Base-by-base conservation (phyloP, 2,797 vertebrate genomes). In the Taenioides sp. region DNA sequence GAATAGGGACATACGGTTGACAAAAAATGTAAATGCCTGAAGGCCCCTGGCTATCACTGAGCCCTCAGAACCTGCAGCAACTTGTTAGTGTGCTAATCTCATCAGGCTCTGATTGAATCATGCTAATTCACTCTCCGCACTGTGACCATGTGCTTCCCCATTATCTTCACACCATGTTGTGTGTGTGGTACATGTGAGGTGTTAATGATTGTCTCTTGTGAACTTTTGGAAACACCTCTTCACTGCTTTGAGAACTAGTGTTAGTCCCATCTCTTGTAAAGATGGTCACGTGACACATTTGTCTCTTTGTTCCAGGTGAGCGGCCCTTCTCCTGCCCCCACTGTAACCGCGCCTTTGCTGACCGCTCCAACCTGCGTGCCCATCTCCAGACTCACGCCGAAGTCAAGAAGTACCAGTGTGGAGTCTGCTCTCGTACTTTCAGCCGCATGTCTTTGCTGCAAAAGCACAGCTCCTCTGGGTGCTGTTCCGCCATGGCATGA, bases 361-460 rank as follows among this genome's bases (percentile, higher is more conserved):
- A 99, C 92, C 97, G 97, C 84, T 99, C 97, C 74, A 99, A 99
- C 92, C 95, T 99, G 84, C 93, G 97, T 0, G 97, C 97, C 23
- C 97, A 99, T 73, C 94, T 98, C 88, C 97, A 99, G 94, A 99
- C 97, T 64, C 97, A 99, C 73, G 96, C 96, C 0, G 96, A 98
- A 58, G 96, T 98, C 80, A 99, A 99, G 94, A 98, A 98, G 90
- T 98, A 99, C 89, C 97, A 98, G 77, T 99, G 97, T 70, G 84
- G 92, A 85, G 92, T 93, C 70, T 99, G 97, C 74, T 95, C 96
- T 58, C 95, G 96, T 81, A 98, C 97, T 93, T 99, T 98, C 93
- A 98, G 97, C 82, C 96, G 97, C 71, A 98, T 98, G 96, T 98
- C 97, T 0, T 88, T 99, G 85, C 95, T 98, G 58, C 97, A 98